Evolutionary conservation across 1,140 invertebrate species (phyloP).

Genomic region (Drosophila orena): DNA sequence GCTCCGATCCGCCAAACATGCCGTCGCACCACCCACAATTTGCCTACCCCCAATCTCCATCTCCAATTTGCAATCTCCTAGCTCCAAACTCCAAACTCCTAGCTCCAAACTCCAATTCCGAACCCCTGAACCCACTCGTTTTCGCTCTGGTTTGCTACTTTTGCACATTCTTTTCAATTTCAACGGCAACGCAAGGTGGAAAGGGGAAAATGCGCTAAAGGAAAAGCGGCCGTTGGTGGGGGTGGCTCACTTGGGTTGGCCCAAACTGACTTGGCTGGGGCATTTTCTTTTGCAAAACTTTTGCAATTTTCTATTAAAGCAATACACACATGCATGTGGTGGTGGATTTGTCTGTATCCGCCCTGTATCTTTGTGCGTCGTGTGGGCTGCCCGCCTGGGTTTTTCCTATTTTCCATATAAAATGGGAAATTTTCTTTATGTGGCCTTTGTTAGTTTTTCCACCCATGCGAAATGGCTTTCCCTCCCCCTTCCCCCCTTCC

Average conservation of each 20-base stretch:
- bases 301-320: slow-evolving; percentile 84
- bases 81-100: background rate
- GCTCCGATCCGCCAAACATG: slow-evolving; percentile 30
- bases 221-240: slow-evolving; percentile 18
- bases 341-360: slow-evolving; percentile 58
- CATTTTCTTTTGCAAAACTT: slow-evolving; percentile 82
- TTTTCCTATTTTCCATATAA: slow-evolving; percentile 68
- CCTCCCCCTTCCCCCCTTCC: background rate
- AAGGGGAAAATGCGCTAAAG: background rate
- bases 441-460: slow-evolving; percentile 78
- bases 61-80: too few species aligned
- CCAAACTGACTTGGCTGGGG: slow-evolving; percentile 66
- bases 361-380: slow-evolving; percentile 26
- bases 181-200: slow-evolving; percentile 33
- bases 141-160: slow-evolving; percentile 68
- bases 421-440: slow-evolving; percentile 81
- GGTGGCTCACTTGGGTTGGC: slow-evolving; percentile 60
- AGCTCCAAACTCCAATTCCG: slow-evolving; percentile 7
- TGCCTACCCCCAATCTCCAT: background rate
- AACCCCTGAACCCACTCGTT: background rate
- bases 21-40: slow-evolving; percentile 4
- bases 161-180: slow-evolving; percentile 84
- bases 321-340: slow-evolving; percentile 70
- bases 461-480: slow-evolving; percentile 48
- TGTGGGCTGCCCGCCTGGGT: slow-evolving; percentile 1